A percentile compares a stretch with the other conserved stretches of the same genome.
Conservation (phyloP, 2,888 invertebrate species). For the Sclerodermus sp. region DNA sequence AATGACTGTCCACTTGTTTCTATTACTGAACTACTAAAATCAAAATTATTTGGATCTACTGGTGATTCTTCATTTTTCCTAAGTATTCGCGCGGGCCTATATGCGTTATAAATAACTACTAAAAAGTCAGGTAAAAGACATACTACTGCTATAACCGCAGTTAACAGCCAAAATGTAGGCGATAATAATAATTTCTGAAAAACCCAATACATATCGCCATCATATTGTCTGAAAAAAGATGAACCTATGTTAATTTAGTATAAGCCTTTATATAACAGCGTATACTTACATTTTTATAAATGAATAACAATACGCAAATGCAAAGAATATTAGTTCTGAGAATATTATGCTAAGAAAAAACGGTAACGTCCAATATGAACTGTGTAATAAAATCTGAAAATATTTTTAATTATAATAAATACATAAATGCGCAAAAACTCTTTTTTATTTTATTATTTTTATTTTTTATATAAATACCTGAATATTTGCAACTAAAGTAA, state of each 20-base stretch:
- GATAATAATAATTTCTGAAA: constrained; percentile 65
- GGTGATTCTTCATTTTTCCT: constrained; percentile 26
- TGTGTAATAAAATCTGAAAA: constrained; percentile 51
- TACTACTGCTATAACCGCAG: constrained; percentile 59
- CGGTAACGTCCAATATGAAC: constrained; percentile 66
- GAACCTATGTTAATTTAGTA: neutral
- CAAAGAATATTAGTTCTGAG: constrained; percentile 63
- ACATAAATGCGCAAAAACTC: neutral
- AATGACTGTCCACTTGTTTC: constrained; percentile 18
- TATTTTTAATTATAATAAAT: neutral
- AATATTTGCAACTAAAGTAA: constrained; percentile 42
- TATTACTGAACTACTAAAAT: constrained; percentile 11
- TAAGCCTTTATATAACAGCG: constrained; percentile 3
- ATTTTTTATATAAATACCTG: constrained; percentile 31
- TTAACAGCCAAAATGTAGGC: constrained; percentile 65
- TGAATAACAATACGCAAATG: constrained; percentile 64
- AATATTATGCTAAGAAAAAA: constrained; percentile 62
- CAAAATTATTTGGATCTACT: neutral
- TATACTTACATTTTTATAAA: constrained; percentile 64
- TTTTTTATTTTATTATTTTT: neutral
- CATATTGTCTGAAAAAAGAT: constrained; percentile 51
- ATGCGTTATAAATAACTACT: constrained; percentile 30
- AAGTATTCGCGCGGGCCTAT: constrained; percentile 30
- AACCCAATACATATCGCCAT: constrained; percentile 64
- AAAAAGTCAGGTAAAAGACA: constrained; percentile 64